Conservation (phyloP, 64 coral and sea anemone genomes). For the Montipora sp. region DNA sequence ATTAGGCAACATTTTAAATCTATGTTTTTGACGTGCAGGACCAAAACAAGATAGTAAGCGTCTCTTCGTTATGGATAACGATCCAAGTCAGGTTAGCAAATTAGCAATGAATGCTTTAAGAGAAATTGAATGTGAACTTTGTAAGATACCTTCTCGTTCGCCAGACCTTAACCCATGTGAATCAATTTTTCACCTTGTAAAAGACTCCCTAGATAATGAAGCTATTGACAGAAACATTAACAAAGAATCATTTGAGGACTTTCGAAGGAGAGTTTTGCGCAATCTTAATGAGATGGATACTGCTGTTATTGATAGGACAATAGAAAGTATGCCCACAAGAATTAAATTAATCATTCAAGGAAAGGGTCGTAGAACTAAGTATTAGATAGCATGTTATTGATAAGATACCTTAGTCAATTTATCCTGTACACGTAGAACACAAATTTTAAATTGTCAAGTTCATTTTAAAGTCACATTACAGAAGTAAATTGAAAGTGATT, state of each 20-base stretch:
- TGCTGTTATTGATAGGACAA: not conserved
- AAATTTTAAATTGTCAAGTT: no score
- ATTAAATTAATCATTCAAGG: no score
- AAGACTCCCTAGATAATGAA: not conserved
- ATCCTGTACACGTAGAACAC: no score
- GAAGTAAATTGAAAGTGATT: no score
- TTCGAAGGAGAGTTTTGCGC: constrained; percentile 19
- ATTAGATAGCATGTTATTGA: no score
- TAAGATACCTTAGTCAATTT: no score
- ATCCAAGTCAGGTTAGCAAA: not conserved
- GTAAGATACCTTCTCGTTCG: not conserved
- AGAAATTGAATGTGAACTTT: constrained; percentile 27
- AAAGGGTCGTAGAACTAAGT: no score
- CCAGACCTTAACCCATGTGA: constrained; percentile 49
- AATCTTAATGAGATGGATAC: not conserved
- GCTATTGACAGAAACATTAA: constrained; percentile 12
- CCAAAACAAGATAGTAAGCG: no score
- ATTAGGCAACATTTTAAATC: constrained; percentile 27
- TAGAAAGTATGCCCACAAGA: not conserved
- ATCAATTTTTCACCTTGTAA: constrained; percentile 25
- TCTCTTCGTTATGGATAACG: no score
- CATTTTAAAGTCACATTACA: no score
- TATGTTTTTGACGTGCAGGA: not conserved
- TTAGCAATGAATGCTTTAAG: constrained; percentile 8
- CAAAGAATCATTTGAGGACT: constrained; percentile 14